These are phyloP conservation scores for Monarcha castaneiventris DNA, from an alignment of 2,113 vertebrate species.

Conservation along the genomic window DNA sequence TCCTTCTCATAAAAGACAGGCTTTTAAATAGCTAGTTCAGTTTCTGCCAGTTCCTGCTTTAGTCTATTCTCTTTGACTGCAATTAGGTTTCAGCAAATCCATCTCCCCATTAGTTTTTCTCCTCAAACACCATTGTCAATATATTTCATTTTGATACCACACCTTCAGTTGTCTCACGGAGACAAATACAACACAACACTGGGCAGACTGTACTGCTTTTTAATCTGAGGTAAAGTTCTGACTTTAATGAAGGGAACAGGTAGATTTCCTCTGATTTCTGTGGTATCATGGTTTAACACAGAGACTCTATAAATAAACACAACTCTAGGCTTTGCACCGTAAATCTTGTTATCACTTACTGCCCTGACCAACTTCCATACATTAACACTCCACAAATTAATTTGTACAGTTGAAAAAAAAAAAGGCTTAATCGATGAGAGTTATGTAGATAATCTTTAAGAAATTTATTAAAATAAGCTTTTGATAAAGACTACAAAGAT, in stretches of 20 bases:
- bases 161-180: neutral
- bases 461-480: neutral
- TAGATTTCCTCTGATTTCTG: neutral
- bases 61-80: neutral
- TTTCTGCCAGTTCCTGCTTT: neutral
- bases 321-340: neutral
- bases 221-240: neutral
- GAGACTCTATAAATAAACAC: neutral
- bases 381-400: neutral
- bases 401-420: neutral
- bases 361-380: neutral
- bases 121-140: neutral
- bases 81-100: neutral
- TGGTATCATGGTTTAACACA: neutral
- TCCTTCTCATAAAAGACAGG: neutral
- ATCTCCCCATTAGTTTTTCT: neutral
- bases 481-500: neutral
- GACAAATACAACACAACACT: neutral
- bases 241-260: neutral
- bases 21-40: neutral
- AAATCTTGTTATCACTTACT: neutral
- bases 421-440: neutral
- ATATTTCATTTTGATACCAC: neutral
- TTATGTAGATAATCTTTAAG: neutral
- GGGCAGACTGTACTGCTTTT: neutral